Base-by-base conservation (phyloP, 2,888 invertebrate species). In the Stenchaetothrips biformis region DNA sequence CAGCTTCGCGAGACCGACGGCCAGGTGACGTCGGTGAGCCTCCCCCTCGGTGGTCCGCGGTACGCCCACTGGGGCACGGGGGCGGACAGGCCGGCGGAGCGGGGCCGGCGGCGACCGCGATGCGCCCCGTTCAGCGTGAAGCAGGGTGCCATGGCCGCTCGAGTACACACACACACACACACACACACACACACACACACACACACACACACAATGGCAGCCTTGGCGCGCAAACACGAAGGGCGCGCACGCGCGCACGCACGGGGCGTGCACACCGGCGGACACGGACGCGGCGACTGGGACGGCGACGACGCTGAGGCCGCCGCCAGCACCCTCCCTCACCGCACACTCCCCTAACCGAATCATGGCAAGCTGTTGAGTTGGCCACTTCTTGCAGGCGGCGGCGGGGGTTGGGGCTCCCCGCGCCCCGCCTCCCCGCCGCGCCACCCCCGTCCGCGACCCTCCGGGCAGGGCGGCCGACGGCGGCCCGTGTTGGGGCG, bases 301-400 rank as follows among this genome's bases (percentile, higher is more conserved):
- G 53, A 53, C 53, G 16, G 53, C 53, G 53, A 37, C 37, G 37
- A 37, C 37, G 53, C 53, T 7, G 53, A 9, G 53, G 13, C 67
- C 67, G 21, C 67, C 67, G 21, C 21, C 67, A 18, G 37, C 37
- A 18, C 18, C 59, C 59, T 59, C 59, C 59, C 59, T 37, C 37
- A 37, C 37, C 37, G 37, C 37, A 59, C 25, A 21, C 67, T 74
- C 67, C 67, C 67, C 25, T 53, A 53, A 53, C 53, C 53, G 53
- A 53, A 53, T 8, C 21, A 21, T 11, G 67, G 67, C 67, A 74
- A 74, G 67, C 67, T 74, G 67, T 74, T 74, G 67, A 74, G 67
- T 74, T 74, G 67, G 67, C 67, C 67, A 74, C 67, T 74, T 74
- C 67, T 74, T 74, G 67, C 67, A 21, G 21, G 67, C 67, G 67